Base-by-base conservation (phyloP, 2,888 invertebrate species). In the Thera obeliscata region DNA sequence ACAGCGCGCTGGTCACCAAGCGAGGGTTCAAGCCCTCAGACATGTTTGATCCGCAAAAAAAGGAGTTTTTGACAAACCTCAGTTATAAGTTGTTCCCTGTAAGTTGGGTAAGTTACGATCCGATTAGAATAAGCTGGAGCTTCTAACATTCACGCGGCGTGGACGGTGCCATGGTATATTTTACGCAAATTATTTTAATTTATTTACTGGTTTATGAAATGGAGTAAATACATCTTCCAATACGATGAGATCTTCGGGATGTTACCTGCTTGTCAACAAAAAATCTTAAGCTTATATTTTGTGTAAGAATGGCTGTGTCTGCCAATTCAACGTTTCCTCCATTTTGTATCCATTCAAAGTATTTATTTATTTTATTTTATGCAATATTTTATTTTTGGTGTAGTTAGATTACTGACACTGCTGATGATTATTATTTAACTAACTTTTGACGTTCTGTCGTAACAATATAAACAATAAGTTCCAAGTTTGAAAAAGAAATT, bases 1-100 rank as follows among this genome's bases (percentile, higher is more conserved):
- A 93, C 85, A 95, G 95, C 82, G 94, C 95, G 12, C 94, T 97
- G 70, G 95, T 97, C 81, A 95, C 95, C 61, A 94, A 95, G 73
- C 94, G 97, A 43, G 97, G 98, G 48, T 97, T 97, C 89, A 97
- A 97, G 81, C 98, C 98, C 1, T 97, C 97, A 2, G 98, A 98
- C 89, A 95, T 95, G 87, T 96, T 96, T 83, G 97, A 98, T 89
- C 97, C 97, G 0, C 94, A 94, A 76, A 98, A 98, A 90, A 95
- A 95, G 85, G 95, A 96, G 81, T 97, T 98, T 88, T 95, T 98
- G 76, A 96, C 96, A 61, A 95, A 95, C 83, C 94, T 98, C 85
- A 97, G 97, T 83, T 95, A 96, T 85, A 96, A 96, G 91, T 96
- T 98, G 86, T 97, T 97, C 88, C 97, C 96, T 94, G 95, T 96